Conservation (phyloP, 2,888 invertebrate species). For the Lithophane ornitopus region DNA sequence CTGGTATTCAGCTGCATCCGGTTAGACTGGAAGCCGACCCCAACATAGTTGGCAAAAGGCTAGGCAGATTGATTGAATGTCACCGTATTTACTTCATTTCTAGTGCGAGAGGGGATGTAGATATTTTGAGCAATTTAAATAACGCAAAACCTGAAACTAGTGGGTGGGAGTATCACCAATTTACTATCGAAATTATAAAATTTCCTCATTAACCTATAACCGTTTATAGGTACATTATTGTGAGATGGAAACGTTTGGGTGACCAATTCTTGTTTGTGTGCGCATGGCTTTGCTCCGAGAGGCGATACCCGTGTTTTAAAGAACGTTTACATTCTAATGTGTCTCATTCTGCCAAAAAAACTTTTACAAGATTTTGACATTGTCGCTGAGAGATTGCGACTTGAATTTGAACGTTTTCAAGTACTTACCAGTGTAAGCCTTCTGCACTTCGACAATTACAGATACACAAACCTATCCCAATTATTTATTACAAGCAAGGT, state of each 20-base stretch:
- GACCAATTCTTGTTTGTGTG: not conserved
- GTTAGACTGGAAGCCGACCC: too few species aligned
- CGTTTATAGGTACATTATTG: not conserved
- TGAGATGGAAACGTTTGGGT: not conserved
- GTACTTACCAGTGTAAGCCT: too few species aligned
- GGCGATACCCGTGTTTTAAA: too few species aligned
- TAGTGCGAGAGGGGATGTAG: not conserved
- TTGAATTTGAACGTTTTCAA: not conserved
- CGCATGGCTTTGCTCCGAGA: not conserved
- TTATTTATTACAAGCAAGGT: constrained; percentile 7
- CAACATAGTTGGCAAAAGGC: too few species aligned
- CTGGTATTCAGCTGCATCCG: too few species aligned
- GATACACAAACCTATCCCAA: not conserved
- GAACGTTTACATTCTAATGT: not conserved
- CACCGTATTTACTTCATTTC: not conserved
- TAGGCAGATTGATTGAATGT: too few species aligned
- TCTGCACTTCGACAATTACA: not conserved
- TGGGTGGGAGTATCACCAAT: not conserved
- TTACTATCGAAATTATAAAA: not conserved
- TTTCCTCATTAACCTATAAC: not conserved
- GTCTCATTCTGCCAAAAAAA: not conserved
- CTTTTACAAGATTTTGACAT: not conserved
- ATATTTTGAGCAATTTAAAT: not conserved
- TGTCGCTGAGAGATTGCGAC: not conserved
- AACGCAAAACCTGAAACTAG: not conserved